Evolutionary conservation across 2,888 invertebrate genomes (phyloP).

Genomic region (Meteorus cinctellus): DNA sequence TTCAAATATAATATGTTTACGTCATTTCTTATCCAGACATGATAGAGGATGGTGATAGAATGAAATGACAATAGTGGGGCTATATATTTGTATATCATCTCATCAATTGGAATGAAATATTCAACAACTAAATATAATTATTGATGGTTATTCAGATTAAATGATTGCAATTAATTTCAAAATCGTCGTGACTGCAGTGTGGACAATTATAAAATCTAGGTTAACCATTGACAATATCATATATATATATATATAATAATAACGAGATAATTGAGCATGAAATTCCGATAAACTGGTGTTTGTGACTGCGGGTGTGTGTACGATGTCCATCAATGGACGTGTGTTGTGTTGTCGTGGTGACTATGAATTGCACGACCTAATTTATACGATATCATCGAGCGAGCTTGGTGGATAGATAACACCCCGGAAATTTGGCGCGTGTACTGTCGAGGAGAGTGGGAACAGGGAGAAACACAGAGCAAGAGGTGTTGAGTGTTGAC

Average conservation of each 20-base stretch:
- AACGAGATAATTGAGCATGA: slow-evolving; percentile 17
- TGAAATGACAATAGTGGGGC: too few species aligned
- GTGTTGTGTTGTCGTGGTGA: slow-evolving; percentile 7
- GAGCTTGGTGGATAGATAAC: slow-evolving; percentile 9
- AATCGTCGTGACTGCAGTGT: not conserved
- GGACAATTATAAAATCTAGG: slow-evolving; percentile 20
- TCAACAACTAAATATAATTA: not conserved
- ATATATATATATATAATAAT: slow-evolving; percentile 12
- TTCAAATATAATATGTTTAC: too few species aligned
- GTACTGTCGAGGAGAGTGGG: not conserved
- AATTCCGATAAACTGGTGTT: slow-evolving; percentile 1
- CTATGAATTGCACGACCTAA: slow-evolving; percentile 19
- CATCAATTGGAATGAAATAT: not conserved
- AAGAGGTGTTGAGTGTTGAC: not conserved
- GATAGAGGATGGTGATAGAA: too few species aligned
- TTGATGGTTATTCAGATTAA: not conserved
- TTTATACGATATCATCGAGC: slow-evolving; percentile 12
- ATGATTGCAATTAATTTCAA: not conserved
- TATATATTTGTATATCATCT: too few species aligned
- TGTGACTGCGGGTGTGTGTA: not conserved
- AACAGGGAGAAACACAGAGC: not conserved
- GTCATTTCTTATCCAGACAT: too few species aligned
- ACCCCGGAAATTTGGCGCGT: slow-evolving; percentile 8
- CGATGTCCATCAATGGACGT: slow-evolving; percentile 10
- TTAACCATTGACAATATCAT: slow-evolving; percentile 6